Conservation (phyloP, 2,113 vertebrate species). For the Galbula dea region DNA sequence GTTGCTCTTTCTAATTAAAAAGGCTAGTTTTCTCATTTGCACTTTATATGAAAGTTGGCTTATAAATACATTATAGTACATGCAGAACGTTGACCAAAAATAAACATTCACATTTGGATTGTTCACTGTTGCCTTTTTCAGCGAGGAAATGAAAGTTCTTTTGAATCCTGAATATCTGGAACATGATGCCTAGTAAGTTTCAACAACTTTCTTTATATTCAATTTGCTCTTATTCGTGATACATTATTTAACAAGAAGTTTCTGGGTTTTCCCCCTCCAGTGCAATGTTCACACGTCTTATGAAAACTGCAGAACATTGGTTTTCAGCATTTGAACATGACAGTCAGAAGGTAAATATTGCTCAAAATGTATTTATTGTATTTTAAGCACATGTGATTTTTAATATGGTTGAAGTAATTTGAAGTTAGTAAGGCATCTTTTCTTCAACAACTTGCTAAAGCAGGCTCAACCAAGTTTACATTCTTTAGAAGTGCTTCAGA, state of each 20-base stretch:
- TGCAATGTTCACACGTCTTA: slow-evolving; percentile 81
- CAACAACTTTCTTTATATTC: slow-evolving; percentile 43
- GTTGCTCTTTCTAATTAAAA: slow-evolving; percentile 70
- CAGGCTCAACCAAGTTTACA: neutral
- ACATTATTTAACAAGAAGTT: slow-evolving; percentile 15
- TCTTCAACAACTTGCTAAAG: neutral
- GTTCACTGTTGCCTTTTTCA: slow-evolving; percentile 72
- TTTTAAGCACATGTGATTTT: neutral
- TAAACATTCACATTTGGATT: slow-evolving; percentile 62
- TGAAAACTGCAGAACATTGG: slow-evolving; percentile 84
- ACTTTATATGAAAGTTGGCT: slow-evolving; percentile 61
- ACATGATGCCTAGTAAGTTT: slow-evolving; percentile 97
- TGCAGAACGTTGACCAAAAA: slow-evolving; percentile 37
- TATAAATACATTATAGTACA: slow-evolving; percentile 50
- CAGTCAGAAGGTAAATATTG: slow-evolving; percentile 77
- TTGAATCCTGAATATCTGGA: slow-evolving; percentile 91
- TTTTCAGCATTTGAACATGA: slow-evolving; percentile 84
- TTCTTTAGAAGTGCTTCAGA: neutral
- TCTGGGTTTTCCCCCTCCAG: slow-evolving; percentile 64
- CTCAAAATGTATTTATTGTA: neutral
- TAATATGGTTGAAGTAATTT: neutral
- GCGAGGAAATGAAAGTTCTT: slow-evolving; percentile 94
- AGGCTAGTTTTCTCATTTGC: slow-evolving; percentile 65
- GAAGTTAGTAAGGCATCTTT: neutral
- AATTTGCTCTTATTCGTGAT: neutral